These are phyloP conservation scores for Genyomyrus donnyi DNA, from an alignment of 2,113 vertebrate genomes.

Conservation along the genomic window DNA sequence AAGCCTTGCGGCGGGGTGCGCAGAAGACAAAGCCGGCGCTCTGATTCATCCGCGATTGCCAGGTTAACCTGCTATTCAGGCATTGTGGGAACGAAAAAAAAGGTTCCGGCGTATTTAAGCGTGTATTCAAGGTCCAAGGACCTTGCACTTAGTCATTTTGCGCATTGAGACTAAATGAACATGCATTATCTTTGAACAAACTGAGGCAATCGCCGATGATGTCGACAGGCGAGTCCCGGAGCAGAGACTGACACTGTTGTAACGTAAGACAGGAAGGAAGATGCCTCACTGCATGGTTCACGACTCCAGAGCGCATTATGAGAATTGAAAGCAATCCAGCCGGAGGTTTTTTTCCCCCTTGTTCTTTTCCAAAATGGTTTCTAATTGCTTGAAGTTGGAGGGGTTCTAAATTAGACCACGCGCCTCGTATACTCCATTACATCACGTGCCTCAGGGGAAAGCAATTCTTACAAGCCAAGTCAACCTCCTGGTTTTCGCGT, in stretches of 20 bases:
- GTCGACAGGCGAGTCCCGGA: background rate
- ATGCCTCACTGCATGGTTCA: background rate
- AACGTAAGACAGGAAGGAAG: background rate
- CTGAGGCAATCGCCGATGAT: background rate
- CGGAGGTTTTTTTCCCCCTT: background rate
- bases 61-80: background rate
- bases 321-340: background rate
- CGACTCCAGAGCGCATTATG: background rate
- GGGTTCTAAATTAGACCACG: background rate
- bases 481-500: background rate
- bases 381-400: background rate
- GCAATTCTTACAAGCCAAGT: background rate
- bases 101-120: background rate
- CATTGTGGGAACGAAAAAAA: background rate
- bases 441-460: background rate
- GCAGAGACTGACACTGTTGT: background rate
- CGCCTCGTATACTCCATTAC: background rate
- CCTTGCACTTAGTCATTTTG: background rate
- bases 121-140: background rate
- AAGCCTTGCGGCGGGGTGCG: conserved; percentile 22
- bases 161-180: background rate
- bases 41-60: background rate
- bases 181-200: background rate
- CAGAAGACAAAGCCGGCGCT: background rate
- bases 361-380: background rate